Percentiles rank a stretch among this genome's conserved stretches.
These are phyloP conservation scores for Leucozona laternaria DNA, from an alignment of 2,888 invertebrate species.

Conservation along the genomic window DNA sequence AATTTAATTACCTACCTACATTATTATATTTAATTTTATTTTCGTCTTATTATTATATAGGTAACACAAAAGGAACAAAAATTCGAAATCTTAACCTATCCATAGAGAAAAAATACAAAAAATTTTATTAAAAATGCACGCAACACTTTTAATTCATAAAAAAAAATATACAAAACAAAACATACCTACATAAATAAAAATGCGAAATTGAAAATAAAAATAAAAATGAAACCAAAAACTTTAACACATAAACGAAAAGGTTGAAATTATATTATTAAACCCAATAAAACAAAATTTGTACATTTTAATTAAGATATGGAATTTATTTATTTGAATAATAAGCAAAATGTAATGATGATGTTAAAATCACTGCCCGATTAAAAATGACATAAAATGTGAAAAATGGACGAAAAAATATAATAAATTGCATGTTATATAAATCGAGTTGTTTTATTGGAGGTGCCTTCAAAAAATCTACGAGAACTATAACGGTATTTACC, in stretches of 20 bases:
- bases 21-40: conserved; percentile 39
- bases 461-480: no score
- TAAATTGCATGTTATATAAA: conserved; percentile 75
- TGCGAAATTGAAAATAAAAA: conserved; percentile 43
- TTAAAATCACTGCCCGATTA: conserved; percentile 75
- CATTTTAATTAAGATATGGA: conserved; percentile 75
- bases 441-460: conserved; percentile 26
- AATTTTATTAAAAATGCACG: conserved; percentile 63
- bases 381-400: conserved; percentile 69
- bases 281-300: conserved; percentile 74
- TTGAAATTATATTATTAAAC: conserved; percentile 62
- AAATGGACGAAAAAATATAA: conserved; percentile 70
- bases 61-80: conserved; percentile 24
- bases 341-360: conserved; percentile 74
- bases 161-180: conserved; percentile 22
- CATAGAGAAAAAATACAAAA: conserved; percentile 29
- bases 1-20: conserved; percentile 53
- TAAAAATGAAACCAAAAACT: conserved; percentile 31
- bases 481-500: no score
- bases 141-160: conserved; percentile 56
- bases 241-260: conserved; percentile 47
- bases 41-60: conserved; percentile 23
- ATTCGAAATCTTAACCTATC: conserved; percentile 52
- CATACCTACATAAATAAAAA: conserved; percentile 14
- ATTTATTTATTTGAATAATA: conserved; percentile 74